phyloP scores from a whole-genome alignment of 2,888 invertebrate species.

The Achlya flavicornis region DNA sequence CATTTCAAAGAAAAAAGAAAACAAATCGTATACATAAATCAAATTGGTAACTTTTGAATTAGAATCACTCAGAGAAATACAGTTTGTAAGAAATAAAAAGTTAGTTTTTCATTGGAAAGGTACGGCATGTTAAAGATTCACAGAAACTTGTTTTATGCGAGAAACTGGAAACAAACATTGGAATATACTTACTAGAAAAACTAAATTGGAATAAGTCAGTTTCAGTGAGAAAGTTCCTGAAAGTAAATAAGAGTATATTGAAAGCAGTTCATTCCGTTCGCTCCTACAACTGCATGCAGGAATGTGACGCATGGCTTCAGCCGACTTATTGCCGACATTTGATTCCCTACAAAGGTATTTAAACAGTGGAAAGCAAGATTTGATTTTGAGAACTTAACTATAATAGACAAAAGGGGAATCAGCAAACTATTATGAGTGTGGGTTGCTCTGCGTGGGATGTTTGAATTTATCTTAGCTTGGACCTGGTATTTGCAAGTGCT shows the following conservation, averaged over 20 bases:
- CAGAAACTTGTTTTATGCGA: conserved; percentile 8
- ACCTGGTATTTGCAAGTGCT: too few species aligned
- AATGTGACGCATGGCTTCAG: background rate
- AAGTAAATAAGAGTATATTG: conserved; percentile 6
- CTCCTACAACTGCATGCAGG: conserved; percentile 1
- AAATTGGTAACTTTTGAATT: background rate
- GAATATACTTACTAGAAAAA: background rate
- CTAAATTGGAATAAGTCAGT: conserved; percentile 11
- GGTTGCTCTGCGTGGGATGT: too few species aligned
- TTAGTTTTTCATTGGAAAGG: background rate
- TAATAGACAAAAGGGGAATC: too few species aligned
- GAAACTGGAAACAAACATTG: conserved; percentile 7
- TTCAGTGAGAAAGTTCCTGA: background rate
- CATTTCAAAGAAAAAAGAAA: too few species aligned
- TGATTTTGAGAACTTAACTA: too few species aligned
- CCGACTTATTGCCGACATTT: background rate
- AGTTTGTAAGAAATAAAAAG: background rate
- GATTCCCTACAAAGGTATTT: background rate
- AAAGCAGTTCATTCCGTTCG: background rate
- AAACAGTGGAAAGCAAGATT: too few species aligned
- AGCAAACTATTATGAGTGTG: too few species aligned
- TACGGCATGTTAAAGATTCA: conserved; percentile 1
- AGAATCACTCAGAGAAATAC: background rate
- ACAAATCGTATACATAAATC: background rate
- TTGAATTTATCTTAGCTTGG: too few species aligned